These are phyloP conservation scores for Polydrusus tereticollis DNA, from an alignment of 2,888 invertebrate genomes.

Conservation along the genomic window DNA sequence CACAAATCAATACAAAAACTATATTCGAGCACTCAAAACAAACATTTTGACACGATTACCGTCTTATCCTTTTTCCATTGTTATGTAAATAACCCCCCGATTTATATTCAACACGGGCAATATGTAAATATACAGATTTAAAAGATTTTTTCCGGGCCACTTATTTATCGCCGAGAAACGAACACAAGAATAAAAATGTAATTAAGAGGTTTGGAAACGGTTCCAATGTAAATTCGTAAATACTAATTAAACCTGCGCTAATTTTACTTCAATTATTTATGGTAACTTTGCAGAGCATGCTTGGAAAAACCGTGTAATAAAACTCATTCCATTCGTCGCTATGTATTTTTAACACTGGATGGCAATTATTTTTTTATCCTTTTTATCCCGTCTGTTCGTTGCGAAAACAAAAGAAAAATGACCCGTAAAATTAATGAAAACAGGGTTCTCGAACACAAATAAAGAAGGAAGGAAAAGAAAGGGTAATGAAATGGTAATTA, in stretches of 20 bases:
- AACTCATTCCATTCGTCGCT: neutral
- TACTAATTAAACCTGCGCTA: slow-evolving; percentile 5
- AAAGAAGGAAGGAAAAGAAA: slow-evolving; percentile 35
- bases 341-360: slow-evolving; percentile 14
- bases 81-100: slow-evolving; percentile 39
- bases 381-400: slow-evolving; percentile 6
- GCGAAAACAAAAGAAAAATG: slow-evolving; percentile 38
- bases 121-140: slow-evolving; percentile 20
- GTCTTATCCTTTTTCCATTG: slow-evolving; percentile 34
- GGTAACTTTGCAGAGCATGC: neutral
- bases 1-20: slow-evolving; percentile 36
- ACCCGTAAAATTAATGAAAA: slow-evolving; percentile 37
- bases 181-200: slow-evolving; percentile 2
- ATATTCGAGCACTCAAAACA: slow-evolving; percentile 33
- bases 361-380: slow-evolving; percentile 1
- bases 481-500: slow-evolving; percentile 52
- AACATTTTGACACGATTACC: slow-evolving; percentile 33
- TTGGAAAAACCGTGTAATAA: slow-evolving; percentile 9
- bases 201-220: neutral
- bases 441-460: slow-evolving; percentile 13
- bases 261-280: slow-evolving; percentile 6
- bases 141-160: slow-evolving; percentile 13
- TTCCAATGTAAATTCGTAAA: neutral
- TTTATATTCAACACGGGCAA: slow-evolving; percentile 17
- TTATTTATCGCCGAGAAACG: slow-evolving; percentile 3